Percentiles rank a stretch among this genome's conserved stretches.
These are phyloP conservation scores for Pterophyllum scalare DNA, from an alignment of 2,113 vertebrate species.

Conservation along the genomic window DNA sequence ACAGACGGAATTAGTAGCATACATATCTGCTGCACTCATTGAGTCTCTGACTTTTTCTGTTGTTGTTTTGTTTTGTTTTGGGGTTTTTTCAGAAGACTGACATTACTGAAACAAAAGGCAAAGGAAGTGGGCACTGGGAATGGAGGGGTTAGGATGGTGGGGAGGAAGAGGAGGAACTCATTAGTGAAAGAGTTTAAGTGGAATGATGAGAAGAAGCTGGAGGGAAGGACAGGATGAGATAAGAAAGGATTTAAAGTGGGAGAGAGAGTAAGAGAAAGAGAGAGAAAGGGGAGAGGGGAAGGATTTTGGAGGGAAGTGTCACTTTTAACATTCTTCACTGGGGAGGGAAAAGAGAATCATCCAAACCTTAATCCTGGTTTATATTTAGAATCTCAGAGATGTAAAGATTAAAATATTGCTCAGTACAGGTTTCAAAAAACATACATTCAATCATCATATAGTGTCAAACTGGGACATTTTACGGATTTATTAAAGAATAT, in stretches of 20 bases:
- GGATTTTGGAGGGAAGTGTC: slow-evolving; percentile 61
- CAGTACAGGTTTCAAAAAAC: not conserved
- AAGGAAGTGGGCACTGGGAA: not conserved
- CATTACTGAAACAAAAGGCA: slow-evolving; percentile 28
- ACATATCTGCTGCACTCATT: not conserved
- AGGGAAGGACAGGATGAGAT: slow-evolving; percentile 70
- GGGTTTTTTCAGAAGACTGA: not conserved
- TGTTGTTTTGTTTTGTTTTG: not conserved
- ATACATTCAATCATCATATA: not conserved
- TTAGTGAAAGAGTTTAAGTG: slow-evolving; percentile 73
- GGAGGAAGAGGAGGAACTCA: slow-evolving; percentile 64
- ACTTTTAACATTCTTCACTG: slow-evolving; percentile 60
- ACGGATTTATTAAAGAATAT: not conserved
- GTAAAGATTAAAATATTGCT: slow-evolving; percentile 13
- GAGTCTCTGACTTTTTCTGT: not conserved
- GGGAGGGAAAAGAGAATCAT: slow-evolving; percentile 33
- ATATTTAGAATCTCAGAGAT: slow-evolving; percentile 54
- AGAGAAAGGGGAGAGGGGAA: slow-evolving; percentile 28
- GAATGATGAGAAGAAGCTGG: slow-evolving; percentile 75
- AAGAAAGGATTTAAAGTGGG: slow-evolving; percentile 66
- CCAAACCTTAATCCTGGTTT: slow-evolving; percentile 53
- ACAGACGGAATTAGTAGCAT: slow-evolving; percentile 3
- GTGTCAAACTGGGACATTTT: not conserved
- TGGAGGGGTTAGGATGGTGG: not conserved
- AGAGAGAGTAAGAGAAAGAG: slow-evolving; percentile 6